Percentiles rank a stretch among this genome's conserved stretches.
These are phyloP conservation scores for Fundulus diaphanus DNA, from an alignment of 2,797 vertebrate species.

Conservation along the genomic window DNA sequence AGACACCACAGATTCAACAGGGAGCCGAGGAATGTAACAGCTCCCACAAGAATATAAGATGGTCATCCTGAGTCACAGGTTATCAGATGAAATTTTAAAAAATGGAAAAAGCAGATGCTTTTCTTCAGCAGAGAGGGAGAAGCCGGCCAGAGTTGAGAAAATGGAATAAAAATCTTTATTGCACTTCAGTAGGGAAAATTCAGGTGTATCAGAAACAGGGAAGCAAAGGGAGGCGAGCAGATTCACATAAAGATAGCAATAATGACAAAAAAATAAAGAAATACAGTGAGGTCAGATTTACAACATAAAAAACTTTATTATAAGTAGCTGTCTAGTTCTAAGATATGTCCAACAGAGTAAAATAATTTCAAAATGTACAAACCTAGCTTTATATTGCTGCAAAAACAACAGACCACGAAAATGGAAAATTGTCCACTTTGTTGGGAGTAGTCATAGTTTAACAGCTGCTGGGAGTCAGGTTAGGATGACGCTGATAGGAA, in stretches of 20 bases:
- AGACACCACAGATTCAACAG: background rate
- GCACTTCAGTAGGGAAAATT: too few species aligned
- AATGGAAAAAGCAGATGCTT: background rate
- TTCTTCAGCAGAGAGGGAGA: too few species aligned
- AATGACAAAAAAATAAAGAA: too few species aligned
- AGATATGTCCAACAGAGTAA: background rate
- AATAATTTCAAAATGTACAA: background rate
- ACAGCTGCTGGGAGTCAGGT: background rate
- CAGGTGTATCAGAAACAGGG: too few species aligned
- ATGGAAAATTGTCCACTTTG: too few species aligned
- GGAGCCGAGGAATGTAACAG: constrained; percentile 30
- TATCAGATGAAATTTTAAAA: constrained; percentile 20
- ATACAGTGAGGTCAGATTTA: background rate
- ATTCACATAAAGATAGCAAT: too few species aligned
- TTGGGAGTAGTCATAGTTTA: background rate
- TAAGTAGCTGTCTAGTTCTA: background rate
- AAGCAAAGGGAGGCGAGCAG: too few species aligned
- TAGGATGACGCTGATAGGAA: background rate
- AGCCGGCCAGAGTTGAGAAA: background rate
- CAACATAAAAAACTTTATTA: background rate
- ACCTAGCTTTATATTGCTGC: background rate
- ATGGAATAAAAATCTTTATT: background rate
- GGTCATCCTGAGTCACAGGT: constrained; percentile 25
- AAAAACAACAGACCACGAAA: too few species aligned
- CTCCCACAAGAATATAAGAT: constrained; percentile 31